Base-by-base conservation (phyloP, 2,888 invertebrate genomes). In the Pheosia tremula region DNA sequence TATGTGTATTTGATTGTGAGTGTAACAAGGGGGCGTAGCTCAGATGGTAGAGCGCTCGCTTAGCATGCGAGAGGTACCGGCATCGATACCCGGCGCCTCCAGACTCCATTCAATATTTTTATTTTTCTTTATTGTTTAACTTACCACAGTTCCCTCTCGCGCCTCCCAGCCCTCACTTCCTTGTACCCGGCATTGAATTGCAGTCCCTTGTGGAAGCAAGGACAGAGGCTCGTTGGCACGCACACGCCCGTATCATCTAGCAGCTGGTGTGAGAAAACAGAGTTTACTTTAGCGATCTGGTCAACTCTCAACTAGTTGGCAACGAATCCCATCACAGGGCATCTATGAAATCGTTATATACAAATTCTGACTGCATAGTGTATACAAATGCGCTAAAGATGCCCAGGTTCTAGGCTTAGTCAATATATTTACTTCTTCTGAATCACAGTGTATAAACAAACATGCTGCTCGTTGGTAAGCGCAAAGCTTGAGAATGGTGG, bases 171-270 rank as follows among this genome's bases (percentile, higher is more conserved):
- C 36, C 97, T 93, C 0, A 97, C 95, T 85, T 97, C 97, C 68
- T 96, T 96, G 81, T 97, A 96, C 0, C 97, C 97, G 0, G 97
- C 91, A 1, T 95, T 94, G 84, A 97, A 98, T 73, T 96, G 95
- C 68, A 96, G 83, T 0, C 96, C 96, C 67, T 96, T 96, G 78
- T 96, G 95, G 64, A 93, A 92, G 83, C 98, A 98, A 0, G 97
- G 96, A 75, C 98, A 98, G 63, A 95, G 92, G 0, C 95, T 95
- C 36, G 96, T 95, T 0, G 96, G 96, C 49, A 98, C 95, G 81
- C 98, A 98, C 57, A 96, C 95, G 13, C 96, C 96, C 59, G 94
- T 94, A 5, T 95, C 95, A 78, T 97, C 96, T 52, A 98, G 84
- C 0, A 92, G 83, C 92, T 93, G 57, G 0, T 37, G 24, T 24